Base-by-base conservation (phyloP, 2,888 invertebrate genomes). In the Chalcis sispes region DNA sequence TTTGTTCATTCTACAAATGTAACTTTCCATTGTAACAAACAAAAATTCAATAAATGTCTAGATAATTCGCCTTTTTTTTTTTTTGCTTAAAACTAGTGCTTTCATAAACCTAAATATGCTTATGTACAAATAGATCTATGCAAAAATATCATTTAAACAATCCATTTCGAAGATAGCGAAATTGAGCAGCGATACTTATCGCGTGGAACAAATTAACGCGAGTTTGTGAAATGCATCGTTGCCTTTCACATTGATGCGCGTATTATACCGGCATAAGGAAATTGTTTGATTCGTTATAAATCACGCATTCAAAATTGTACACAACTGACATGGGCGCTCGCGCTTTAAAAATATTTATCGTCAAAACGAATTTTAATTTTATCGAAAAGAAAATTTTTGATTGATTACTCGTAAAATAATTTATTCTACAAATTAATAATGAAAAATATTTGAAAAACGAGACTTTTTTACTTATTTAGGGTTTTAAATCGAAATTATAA, bases 141-240 rank as follows among this genome's bases (percentile, higher is more conserved):
- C 56, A 72, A 74, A 77, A 77, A 72, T 67, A 71, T 72, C 5
- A 15, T 72, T 74, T 40, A 69, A 72, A 75, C 64, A 72, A 75
- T 64, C 46, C 64, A 36, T 54, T 64, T 72, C 46, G 46, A 74
- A 71, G 40, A 50, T 73, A 69, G 58, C 54, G 27, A 72, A n/a
- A 56, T 61, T 32, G 50, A 65, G 42, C 62, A 23, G 42, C 65
- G 29, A 59, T 48, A 70, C n/a, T 36, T 27, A 54, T 61, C 50
- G 50, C 69, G 7, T 18, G 50, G 65, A 73, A 74, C 71, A 61
- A 65, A 77, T 61, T 64, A 62, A 58, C 69, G 50, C 36, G 29
- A 8, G 13, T 27, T n/a, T 25, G 13, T 48, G 46, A 54, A 50
- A 50, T 46, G 7, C 20, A 13, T 27, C 48, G 2, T 46, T 72